These are phyloP conservation scores for Accipiter virgatus DNA, from an alignment of 2,113 vertebrate species.

Conservation along the genomic window DNA sequence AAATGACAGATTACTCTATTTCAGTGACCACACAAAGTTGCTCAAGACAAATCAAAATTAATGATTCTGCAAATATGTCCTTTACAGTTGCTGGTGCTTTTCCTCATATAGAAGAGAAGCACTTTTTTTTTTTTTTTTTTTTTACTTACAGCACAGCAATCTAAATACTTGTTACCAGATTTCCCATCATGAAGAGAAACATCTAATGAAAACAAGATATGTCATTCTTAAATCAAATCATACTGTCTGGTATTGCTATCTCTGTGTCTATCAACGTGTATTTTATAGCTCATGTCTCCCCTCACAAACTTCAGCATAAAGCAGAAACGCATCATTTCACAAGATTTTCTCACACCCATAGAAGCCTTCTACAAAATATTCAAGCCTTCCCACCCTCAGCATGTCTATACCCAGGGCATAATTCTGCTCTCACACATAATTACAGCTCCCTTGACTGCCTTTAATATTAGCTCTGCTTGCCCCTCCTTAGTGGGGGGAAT, in stretches of 20 bases:
- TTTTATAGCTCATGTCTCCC: neutral
- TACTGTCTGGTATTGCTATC: neutral
- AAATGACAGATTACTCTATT: constrained; percentile 36
- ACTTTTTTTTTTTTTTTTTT: neutral
- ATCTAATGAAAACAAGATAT: neutral
- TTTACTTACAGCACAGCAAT: neutral
- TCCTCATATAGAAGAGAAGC: neutral
- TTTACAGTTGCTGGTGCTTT: neutral
- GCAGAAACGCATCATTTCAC: neutral
- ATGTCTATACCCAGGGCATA: neutral
- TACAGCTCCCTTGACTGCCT: neutral
- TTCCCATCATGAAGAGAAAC: neutral
- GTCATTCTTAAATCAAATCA: neutral
- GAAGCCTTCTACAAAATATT: neutral
- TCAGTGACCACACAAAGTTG: neutral
- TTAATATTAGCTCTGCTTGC: neutral
- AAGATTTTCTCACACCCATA: neutral
- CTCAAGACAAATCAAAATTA: constrained; percentile 27
- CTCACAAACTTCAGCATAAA: neutral
- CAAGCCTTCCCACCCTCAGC: neutral
- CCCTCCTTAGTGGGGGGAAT: neutral
- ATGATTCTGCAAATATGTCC: neutral
- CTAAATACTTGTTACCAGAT: neutral
- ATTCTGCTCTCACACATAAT: neutral
- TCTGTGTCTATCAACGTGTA: neutral